Base-by-base conservation (phyloP, 2,888 invertebrate species). In the Dione vanillae region DNA sequence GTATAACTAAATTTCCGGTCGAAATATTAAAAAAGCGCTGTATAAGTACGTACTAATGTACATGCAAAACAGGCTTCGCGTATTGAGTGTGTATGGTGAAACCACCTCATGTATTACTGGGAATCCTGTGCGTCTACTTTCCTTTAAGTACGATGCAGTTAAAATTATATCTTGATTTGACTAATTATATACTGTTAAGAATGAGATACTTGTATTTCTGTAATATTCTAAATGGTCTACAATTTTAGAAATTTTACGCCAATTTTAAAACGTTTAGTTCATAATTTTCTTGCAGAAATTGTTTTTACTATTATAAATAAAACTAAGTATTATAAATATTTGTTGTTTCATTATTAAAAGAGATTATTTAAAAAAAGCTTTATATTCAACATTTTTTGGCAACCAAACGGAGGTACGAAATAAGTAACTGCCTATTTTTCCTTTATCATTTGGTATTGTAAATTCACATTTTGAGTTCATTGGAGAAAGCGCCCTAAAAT, bases 51-150 rank as follows among this genome's bases (percentile, higher is more conserved):
- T 66, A 69, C 67, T 11, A 27, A 27, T 27, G 27, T 49, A 37
- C 67, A 74, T 69, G 69, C 72, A 74, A 71, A 74, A 74, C 74
- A 69, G 74, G 74, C 70, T 74, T 72, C 61, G 45, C 58, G 54
- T 73, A 67, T 70, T 59, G 71, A 52, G 67, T 69, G 45, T 19
- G 71, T 65, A 65, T 66, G 70, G 76, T 75, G 77, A 77, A 76
- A 77, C 74, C 75, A 49, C 65, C 64, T 70, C 71, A 74, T 67
- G 73, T 69, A 70, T 74, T 74, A 70, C 70, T 72, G 71, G 67
- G 73, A 66, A 76, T 74, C 76, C 73, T 74, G 77, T 58, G 68
- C 58, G 67, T 72, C 74, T 68, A 75, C 78, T 78, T 78, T 78
- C 75, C 67, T 75, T 75, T 64, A 51, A 62, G 67, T 41, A 54